Evolutionary conservation across 2,888 invertebrate genomes (phyloP).

Genomic region (Rhamnusium bicolor): DNA sequence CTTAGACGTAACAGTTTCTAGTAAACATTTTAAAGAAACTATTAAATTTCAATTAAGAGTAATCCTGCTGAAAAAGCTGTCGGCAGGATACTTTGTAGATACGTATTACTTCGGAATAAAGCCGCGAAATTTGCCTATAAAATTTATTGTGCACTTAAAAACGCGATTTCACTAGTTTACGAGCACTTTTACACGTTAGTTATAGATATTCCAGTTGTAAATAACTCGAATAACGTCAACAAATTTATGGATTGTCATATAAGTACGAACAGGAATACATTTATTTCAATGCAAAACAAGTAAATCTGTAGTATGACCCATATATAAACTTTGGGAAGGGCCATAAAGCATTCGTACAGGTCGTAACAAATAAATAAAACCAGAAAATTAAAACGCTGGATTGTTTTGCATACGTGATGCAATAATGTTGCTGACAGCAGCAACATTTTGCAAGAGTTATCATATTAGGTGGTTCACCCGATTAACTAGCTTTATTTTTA

Average conservation of each 20-base stretch:
- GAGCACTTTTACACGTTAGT: conserved; percentile 61
- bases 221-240: conserved; percentile 54
- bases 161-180: conserved; percentile 59
- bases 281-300: conserved; percentile 22
- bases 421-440: neutral
- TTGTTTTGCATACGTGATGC: neutral
- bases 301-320: conserved; percentile 28
- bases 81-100: conserved; percentile 32
- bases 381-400: conserved; percentile 2
- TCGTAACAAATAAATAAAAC: conserved; percentile 20
- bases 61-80: conserved; percentile 24
- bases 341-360: conserved; percentile 27
- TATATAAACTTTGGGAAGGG: conserved; percentile 30
- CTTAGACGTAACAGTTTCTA: neutral
- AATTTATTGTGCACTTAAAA: conserved; percentile 63
- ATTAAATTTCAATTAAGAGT: conserved; percentile 19
- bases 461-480: too few species aligned
- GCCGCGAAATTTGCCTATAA: conserved; percentile 60
- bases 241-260: conserved; percentile 55
- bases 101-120: conserved; percentile 47
- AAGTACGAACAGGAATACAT: conserved; percentile 25
- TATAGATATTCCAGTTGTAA: conserved; percentile 48
- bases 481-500: too few species aligned
- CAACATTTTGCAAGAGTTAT: neutral
- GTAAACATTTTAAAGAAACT: conserved; percentile 6